Conservation (phyloP, 2,888 invertebrate species). For the Himalopsyche anomala region DNA sequence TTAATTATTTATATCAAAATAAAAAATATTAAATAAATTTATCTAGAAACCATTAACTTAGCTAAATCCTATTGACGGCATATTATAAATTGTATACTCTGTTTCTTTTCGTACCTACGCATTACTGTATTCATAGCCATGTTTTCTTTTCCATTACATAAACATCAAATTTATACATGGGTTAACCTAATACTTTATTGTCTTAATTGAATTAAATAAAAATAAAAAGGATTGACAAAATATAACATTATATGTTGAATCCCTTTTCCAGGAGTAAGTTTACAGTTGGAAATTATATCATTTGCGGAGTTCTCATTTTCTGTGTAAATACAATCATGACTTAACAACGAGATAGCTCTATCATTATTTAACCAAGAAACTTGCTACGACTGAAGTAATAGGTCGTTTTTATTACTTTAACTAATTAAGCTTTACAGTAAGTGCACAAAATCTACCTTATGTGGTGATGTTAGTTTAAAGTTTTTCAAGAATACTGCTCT, state of each 20-base stretch:
- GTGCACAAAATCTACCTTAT: not conserved
- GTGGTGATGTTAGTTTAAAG: not conserved
- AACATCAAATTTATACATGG: too few relatives aligned
- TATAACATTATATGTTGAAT: not conserved
- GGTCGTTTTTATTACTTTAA: constrained; percentile 39
- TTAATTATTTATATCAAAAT: too few relatives aligned
- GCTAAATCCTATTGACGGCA: too few relatives aligned
- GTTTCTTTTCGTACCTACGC: too few relatives aligned
- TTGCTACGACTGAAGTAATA: not conserved
- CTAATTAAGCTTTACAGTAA: constrained; percentile 41
- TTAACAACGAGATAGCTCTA: not conserved
- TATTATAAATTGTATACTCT: too few relatives aligned
- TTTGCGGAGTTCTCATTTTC: constrained; percentile 8
- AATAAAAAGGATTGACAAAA: too few relatives aligned
- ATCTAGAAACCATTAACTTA: too few relatives aligned
- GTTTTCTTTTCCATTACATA: too few relatives aligned
- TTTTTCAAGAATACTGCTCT: not conserved
- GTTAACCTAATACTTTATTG: too few relatives aligned
- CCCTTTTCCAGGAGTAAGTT: not conserved
- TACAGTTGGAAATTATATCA: not conserved
- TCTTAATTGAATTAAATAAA: too few relatives aligned
- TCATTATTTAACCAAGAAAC: constrained; percentile 16
- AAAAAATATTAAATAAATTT: too few relatives aligned
- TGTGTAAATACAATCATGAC: not conserved
- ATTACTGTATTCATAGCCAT: too few relatives aligned